Conservation (phyloP, 1,140 invertebrate genomes). For the Nebria ingens region DNA sequence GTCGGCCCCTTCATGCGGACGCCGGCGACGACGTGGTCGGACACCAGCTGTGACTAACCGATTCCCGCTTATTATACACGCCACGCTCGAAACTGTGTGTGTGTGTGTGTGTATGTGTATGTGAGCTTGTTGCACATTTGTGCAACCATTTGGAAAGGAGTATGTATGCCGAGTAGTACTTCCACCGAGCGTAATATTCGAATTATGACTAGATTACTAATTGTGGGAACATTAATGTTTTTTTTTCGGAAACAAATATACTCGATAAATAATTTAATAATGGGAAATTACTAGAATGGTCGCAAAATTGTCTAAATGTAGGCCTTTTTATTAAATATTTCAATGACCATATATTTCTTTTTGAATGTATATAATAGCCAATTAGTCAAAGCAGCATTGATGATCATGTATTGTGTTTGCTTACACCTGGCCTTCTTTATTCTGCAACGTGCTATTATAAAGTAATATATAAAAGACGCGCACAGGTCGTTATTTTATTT, state of each 20-base stretch:
- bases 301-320: too few species aligned
- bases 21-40: neutral
- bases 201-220: neutral
- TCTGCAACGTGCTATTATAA: too few species aligned
- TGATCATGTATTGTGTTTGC: too few species aligned
- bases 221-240: neutral
- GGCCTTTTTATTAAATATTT: too few species aligned
- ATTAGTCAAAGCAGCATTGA: neutral
- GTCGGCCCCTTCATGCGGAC: neutral
- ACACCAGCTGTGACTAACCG: slow-evolving; percentile 16
- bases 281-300: too few species aligned
- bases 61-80: slow-evolving; percentile 9
- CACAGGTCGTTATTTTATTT: slow-evolving; percentile 29
- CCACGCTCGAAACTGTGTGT: too few species aligned
- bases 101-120: too few species aligned
- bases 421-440: neutral
- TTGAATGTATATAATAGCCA: neutral
- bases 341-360: too few species aligned
- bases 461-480: neutral
- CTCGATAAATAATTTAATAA: too few species aligned
- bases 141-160: neutral
- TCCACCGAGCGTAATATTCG: neutral
- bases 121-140: neutral
- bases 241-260: too few species aligned
- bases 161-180: too few species aligned